Conservation (phyloP, 2,113 vertebrate species). For the Chamaea fasciata region DNA sequence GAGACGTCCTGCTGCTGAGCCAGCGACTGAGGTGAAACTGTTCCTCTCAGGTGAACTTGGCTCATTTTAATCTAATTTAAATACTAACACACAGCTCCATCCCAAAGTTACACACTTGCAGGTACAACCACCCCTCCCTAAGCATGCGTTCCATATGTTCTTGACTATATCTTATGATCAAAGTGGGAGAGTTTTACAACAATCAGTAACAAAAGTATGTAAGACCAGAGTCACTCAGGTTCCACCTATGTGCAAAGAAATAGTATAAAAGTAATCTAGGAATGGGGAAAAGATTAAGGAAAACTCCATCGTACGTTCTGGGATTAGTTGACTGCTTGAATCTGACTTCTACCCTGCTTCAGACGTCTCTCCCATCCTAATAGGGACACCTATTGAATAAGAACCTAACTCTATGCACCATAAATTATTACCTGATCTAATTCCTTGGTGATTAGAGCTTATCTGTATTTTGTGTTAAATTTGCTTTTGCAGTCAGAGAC, state of each 20-base stretch:
- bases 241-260: background rate
- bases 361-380: background rate
- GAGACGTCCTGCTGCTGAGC: background rate
- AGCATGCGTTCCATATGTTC: background rate
- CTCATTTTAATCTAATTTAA: background rate
- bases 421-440: background rate
- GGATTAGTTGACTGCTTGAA: too few species aligned
- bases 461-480: background rate
- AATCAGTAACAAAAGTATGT: background rate
- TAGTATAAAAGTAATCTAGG: background rate
- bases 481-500: background rate
- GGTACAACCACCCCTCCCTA: background rate
- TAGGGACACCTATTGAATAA: background rate
- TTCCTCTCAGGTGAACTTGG: background rate
- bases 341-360: background rate
- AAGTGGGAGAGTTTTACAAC: background rate
- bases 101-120: background rate
- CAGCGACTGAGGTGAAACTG: background rate
- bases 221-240: background rate
- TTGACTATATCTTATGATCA: accelerated
- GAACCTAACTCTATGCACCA: background rate
- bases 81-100: accelerated
- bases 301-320: background rate
- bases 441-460: background rate
- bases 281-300: background rate